Evolutionary conservation across 2,797 vertebrate species (phyloP), one percentile per base, ranked within the genome.

Genomic region (Sardinella longiceps): DNA sequence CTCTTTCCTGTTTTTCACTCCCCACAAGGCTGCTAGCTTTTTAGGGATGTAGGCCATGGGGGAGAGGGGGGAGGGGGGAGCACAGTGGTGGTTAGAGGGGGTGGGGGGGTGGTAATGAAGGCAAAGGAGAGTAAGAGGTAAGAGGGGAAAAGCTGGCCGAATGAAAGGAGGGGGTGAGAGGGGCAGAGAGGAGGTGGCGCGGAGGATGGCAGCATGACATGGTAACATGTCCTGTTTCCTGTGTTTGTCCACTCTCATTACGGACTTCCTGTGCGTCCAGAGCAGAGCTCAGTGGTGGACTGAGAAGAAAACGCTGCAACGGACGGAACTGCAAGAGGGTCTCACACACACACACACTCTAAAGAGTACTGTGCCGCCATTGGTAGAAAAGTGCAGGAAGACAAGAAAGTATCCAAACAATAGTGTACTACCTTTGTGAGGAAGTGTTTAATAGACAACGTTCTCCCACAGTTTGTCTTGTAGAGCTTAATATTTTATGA

Each of bases 201-300:
- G 92, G n/a, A 4, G 43, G 92, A 93, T 20, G 91, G 91, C 93
- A 91, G 88, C 80, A 77, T 90, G 91, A 91, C 93, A 91, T 88
- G 82, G 91, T 90, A 88, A 89, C 88, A 91, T 74, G 89, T 95
- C 94, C 94, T 94, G 94, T 93, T 95, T 96, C 95, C 95, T 93
- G 94, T 95, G 93, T 96, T 96, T 96, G 95, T 96, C 92, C 92
- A 85, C 88, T 88, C 87, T 91, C 91, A 92, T 94, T 92, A 92
- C 95, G 92, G 46, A 87, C 94, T 95, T 96, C 95, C 95, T 95
- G 93, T 48, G 58, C 87, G 81, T 33, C 83, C 87, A 77, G 15
- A 82, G 77, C 30, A 84, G 83, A 37, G 56, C 25, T 50, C 66
- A 74, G 66, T 74, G 66, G 66, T 39, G 66, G 82, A 46, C 80